These are phyloP conservation scores for Eubucco bourcierii DNA, from an alignment of 2,113 vertebrate species.

Conservation along the genomic window DNA sequence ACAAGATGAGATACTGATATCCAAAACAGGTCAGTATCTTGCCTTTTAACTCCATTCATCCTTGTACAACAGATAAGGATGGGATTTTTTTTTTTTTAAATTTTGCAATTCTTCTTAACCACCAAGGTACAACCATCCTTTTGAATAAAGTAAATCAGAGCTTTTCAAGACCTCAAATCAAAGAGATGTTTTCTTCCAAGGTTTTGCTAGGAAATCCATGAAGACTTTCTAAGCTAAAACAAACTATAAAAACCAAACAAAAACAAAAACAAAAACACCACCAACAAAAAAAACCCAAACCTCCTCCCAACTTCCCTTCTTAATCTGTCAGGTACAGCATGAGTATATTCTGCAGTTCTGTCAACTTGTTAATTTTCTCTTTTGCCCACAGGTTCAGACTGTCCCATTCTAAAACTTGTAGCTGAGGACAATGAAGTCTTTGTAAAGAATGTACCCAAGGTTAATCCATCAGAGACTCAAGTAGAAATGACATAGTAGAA, in stretches of 20 bases:
- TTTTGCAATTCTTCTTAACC: not conserved
- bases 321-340: not conserved
- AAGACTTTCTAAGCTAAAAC: not conserved
- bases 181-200: not conserved
- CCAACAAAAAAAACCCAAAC: no score
- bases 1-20: not conserved
- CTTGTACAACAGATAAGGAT: not conserved
- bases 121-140: not conserved
- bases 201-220: not conserved
- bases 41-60: not conserved
- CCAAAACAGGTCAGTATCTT: not conserved
- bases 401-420: not conserved
- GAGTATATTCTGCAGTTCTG: not conserved
- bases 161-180: not conserved
- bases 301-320: not conserved
- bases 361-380: not conserved
- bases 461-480: not conserved
- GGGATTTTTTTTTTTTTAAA: not conserved
- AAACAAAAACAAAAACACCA: no score
- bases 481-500: not conserved
- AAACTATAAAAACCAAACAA: no score
- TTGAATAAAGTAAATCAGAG: not conserved
- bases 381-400: not conserved
- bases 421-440: not conserved
- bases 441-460: accelerated